Conservation (phyloP, 2,888 invertebrate species). For the Drosophila borealis region DNA sequence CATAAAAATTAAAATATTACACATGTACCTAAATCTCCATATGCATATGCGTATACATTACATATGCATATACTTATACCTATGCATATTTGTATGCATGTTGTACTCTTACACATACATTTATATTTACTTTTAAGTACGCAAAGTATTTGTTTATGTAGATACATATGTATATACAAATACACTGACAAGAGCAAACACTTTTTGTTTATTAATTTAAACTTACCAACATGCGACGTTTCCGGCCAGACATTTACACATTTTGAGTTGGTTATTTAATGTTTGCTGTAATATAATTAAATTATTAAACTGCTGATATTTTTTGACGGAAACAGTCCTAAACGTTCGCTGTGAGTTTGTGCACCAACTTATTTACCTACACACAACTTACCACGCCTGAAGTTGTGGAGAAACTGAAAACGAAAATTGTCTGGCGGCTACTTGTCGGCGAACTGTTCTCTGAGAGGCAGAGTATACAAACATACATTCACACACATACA, state of each 20-base stretch:
- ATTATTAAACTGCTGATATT: slow-evolving; percentile 8
- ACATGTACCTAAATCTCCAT: too few relatives aligned
- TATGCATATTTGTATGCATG: neutral
- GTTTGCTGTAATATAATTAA: slow-evolving; percentile 34
- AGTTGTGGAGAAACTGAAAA: slow-evolving; percentile 54
- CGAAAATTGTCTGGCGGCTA: slow-evolving; percentile 26
- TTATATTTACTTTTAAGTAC: neutral
- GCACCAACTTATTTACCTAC: neutral
- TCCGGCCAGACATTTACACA: slow-evolving; percentile 81
- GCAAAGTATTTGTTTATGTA: neutral
- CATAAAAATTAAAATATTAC: too few relatives aligned
- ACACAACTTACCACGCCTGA: slow-evolving; percentile 53
- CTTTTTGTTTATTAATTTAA: neutral
- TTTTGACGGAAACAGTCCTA: neutral
- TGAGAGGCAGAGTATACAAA: slow-evolving; percentile 15
- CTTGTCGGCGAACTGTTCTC: slow-evolving; percentile 21
- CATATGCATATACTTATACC: neutral
- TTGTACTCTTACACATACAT: neutral
- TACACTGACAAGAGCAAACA: neutral
- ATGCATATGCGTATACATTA: too few relatives aligned
- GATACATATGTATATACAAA: neutral
- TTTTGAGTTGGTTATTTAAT: slow-evolving; percentile 43
- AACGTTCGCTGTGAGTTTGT: neutral
- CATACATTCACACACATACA: neutral
- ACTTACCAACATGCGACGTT: slow-evolving; percentile 82